Percentiles rank a stretch among this genome's conserved stretches.
phyloP scores from a whole-genome alignment of 1,140 invertebrate species.

The Drosophila ogumai region DNA sequence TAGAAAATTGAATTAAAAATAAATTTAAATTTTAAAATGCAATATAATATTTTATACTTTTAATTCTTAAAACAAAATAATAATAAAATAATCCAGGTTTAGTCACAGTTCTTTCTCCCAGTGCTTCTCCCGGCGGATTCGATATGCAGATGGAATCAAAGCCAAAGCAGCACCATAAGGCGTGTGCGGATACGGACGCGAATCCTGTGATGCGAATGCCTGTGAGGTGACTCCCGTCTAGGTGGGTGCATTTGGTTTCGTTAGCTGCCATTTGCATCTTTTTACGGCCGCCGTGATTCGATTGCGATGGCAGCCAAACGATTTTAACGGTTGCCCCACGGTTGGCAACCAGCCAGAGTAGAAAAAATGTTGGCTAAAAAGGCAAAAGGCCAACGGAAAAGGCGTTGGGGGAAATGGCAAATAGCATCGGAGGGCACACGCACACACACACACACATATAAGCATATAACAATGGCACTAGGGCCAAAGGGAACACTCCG shows the following conservation, averaged over 20 bases:
- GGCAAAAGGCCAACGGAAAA: conserved; percentile 6
- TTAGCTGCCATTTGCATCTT: conserved; percentile 72
- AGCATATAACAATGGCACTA: conserved; percentile 75
- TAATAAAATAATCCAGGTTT: no score
- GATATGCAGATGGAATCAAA: conserved; percentile 32
- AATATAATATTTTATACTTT: no score
- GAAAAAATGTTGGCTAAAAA: conserved; percentile 25
- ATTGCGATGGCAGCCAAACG: conserved; percentile 69
- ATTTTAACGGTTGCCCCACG: conserved; percentile 61
- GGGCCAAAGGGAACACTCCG: conserved; percentile 58
- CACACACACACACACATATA: conserved; percentile 53
- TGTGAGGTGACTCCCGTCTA: conserved; percentile 34
- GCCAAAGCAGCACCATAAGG: background rate
- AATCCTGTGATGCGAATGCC: background rate
- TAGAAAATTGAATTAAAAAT: background rate
- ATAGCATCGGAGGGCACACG: conserved; percentile 37
- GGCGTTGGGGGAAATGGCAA: conserved; percentile 11
- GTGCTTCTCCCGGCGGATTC: conserved; percentile 6
- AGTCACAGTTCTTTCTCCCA: background rate
- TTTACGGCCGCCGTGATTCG: conserved; percentile 77
- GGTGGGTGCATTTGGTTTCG: conserved; percentile 43
- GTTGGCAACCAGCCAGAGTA: conserved; percentile 16
- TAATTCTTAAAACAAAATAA: no score
- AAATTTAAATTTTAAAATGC: no score
- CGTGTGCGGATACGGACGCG: background rate